Percentiles rank a stretch among this genome's conserved stretches.
These are phyloP conservation scores for Keiferia lycopersicella DNA, from an alignment of 2,888 invertebrate species.

Conservation along the genomic window DNA sequence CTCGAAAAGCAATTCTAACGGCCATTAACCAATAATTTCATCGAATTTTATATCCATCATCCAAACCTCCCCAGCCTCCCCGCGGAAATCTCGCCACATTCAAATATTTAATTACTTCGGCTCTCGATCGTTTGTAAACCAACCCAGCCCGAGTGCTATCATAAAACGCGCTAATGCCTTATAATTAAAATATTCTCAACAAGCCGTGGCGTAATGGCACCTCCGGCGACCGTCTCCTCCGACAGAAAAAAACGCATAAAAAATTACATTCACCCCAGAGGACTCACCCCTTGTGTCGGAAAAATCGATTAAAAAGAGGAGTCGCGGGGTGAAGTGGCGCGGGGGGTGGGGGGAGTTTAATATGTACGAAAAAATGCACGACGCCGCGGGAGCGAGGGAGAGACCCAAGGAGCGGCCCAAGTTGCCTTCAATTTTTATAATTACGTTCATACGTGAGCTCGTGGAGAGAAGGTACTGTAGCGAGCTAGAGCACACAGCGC, in stretches of 20 bases:
- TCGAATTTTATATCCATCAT: constrained; percentile 79
- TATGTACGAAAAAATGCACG: constrained; percentile 82
- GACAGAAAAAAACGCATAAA: constrained; percentile 80
- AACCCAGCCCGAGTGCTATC: constrained; percentile 77
- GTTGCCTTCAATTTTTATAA: constrained; percentile 81
- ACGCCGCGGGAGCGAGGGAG: constrained; percentile 74
- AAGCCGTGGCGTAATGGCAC: constrained; percentile 82
- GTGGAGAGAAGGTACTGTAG: constrained; percentile 21
- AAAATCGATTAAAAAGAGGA: constrained; percentile 82
- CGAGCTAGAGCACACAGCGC: constrained; percentile 9
- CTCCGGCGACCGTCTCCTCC: constrained; percentile 77
- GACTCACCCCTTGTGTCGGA: constrained; percentile 81
- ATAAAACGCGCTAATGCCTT: constrained; percentile 82
- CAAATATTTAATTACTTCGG: constrained; percentile 81
- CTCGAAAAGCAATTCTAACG: constrained; percentile 64
- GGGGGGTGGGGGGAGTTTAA: constrained; percentile 74
- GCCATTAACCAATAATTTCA: constrained; percentile 78
- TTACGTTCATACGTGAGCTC: constrained; percentile 84
- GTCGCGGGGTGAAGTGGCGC: constrained; percentile 67
- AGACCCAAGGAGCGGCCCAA: constrained; percentile 67
- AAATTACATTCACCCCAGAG: constrained; percentile 83
- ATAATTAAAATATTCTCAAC: constrained; percentile 83
- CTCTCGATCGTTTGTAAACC: constrained; percentile 80
- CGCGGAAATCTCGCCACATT: constrained; percentile 79
- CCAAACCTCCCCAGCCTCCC: constrained; percentile 69